A percentile compares a stretch with the other conserved stretches of the same genome.
Evolutionary conservation across 1,140 invertebrate species (phyloP).

Genomic region (Leptinotarsa lineolata): DNA sequence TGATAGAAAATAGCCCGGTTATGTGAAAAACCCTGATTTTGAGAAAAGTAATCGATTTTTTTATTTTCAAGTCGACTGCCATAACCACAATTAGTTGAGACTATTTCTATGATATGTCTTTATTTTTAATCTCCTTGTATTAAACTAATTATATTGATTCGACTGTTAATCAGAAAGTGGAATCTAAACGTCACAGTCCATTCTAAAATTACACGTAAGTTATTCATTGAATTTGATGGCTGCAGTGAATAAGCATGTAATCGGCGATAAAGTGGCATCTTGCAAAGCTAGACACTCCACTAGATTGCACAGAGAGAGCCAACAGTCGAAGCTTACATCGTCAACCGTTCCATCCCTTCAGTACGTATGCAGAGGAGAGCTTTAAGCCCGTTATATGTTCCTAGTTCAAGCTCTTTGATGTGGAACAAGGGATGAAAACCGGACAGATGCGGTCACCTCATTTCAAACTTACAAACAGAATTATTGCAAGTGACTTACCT

Average conservation of each 20-base stretch:
- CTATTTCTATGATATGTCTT: no score
- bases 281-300: background rate
- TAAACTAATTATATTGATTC: no score
- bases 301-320: background rate
- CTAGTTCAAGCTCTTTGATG: conserved; percentile 41
- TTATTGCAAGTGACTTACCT: conserved; percentile 47
- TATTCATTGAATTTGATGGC: background rate
- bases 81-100: no score
- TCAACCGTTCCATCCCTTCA: conserved; percentile 18
- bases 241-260: background rate
- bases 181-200: no score
- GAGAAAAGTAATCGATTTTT: no score
- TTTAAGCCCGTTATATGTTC: conserved; percentile 21
- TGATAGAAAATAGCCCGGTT: no score
- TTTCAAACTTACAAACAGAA: conserved; percentile 44
- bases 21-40: no score
- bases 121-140: no score
- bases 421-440: conserved; percentile 38
- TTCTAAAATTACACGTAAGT: background rate
- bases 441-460: conserved; percentile 39
- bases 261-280: background rate
- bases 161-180: no score
- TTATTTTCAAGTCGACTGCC: no score
- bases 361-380: conserved; percentile 28
- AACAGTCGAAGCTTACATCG: conserved; percentile 24